Evolutionary conservation across 1,140 invertebrate species (phyloP).

Genomic region (Neodiprion virginianus): DNA sequence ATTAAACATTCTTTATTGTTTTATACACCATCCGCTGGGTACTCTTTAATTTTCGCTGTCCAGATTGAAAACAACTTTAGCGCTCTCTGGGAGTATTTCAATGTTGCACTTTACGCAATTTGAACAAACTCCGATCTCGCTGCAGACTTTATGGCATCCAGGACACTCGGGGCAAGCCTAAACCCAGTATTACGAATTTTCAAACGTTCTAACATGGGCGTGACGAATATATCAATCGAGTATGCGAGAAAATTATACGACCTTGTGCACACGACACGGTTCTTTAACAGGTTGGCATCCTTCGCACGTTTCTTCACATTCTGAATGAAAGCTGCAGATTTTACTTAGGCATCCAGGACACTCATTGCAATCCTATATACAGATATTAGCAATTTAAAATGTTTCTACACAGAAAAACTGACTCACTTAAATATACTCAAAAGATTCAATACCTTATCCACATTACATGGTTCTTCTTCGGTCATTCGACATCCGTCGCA

Average conservation of each 20-base stretch:
- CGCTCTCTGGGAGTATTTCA: background rate
- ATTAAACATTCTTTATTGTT: conserved; percentile 5
- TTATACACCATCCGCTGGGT: background rate
- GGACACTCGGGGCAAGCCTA: background rate
- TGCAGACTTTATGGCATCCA: background rate
- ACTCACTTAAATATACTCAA: too few relatives aligned
- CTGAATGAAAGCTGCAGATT: background rate
- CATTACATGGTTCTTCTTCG: background rate
- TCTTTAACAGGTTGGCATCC: background rate
- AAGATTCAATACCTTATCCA: too few relatives aligned
- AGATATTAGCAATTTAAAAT: too few relatives aligned
- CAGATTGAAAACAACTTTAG: background rate
- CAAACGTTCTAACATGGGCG: too few relatives aligned
- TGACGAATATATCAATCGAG: too few relatives aligned
- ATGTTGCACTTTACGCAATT: background rate
- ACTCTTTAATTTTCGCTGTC: background rate
- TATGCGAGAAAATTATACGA: background rate
- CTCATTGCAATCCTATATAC: too few relatives aligned
- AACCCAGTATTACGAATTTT: background rate
- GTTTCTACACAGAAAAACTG: too few relatives aligned
- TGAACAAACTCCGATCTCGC: background rate
- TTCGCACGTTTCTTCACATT: background rate
- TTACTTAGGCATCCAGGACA: too few relatives aligned
- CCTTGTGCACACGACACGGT: background rate
- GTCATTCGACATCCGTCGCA: background rate